Conservation (phyloP, 2,797 vertebrate species). For the Lutjanus campechanus region DNA sequence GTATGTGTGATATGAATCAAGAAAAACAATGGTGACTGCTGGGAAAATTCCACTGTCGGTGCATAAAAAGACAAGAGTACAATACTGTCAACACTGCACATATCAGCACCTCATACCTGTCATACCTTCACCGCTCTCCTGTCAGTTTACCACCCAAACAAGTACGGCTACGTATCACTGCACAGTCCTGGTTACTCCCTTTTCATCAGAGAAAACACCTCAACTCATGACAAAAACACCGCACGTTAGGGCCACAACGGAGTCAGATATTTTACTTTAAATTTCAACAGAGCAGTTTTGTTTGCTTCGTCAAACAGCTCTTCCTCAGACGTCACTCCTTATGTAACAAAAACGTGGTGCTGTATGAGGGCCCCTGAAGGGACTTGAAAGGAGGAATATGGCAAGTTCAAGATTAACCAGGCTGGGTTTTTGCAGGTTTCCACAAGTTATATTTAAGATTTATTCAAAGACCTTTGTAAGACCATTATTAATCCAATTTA, state of each 20-base stretch:
- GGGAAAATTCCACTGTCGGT: slow-evolving; percentile 43
- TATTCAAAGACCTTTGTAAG: no score
- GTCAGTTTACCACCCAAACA: slow-evolving; percentile 23
- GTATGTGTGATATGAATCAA: slow-evolving; percentile 17
- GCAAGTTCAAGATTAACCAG: no score
- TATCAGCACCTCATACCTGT: slow-evolving; percentile 45
- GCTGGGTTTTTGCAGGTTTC: no score
- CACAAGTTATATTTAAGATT: no score
- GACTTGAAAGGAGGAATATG: background rate
- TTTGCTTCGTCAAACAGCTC: slow-evolving; percentile 11
- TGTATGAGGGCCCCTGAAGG: background rate
- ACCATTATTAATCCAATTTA: no score
- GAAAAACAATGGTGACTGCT: background rate
- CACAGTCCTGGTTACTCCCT: background rate
- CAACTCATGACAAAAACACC: background rate
- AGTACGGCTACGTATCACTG: background rate
- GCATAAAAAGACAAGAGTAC: background rate
- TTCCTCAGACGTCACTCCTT: background rate
- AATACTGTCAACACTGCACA: slow-evolving; percentile 33
- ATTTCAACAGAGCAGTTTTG: background rate
- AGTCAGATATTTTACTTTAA: background rate
- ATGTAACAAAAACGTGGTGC: background rate
- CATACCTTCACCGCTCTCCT: slow-evolving; percentile 41
- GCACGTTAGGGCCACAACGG: accelerated
- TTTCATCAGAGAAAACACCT: background rate